Evolutionary conservation across 1,140 invertebrate species (phyloP).

Genomic region (Whitmania pigra): DNA sequence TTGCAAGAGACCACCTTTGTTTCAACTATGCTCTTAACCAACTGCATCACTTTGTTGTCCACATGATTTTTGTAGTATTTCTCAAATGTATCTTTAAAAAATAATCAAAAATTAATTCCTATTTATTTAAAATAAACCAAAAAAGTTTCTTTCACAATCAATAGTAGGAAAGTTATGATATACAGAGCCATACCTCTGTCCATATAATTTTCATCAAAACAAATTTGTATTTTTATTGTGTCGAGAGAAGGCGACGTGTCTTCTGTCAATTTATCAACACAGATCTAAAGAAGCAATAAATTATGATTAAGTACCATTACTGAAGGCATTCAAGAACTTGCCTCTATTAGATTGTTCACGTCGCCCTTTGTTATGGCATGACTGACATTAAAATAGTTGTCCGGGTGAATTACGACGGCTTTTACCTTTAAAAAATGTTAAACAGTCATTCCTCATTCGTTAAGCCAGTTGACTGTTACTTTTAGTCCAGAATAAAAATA

Average conservation of each 20-base stretch:
- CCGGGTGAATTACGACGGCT: background rate
- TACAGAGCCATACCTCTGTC: constrained; percentile 38
- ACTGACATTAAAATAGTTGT: constrained; percentile 1
- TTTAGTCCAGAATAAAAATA: background rate
- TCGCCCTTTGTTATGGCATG: background rate
- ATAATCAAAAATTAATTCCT: too few relatives aligned
- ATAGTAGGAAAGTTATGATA: background rate
- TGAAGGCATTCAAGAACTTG: background rate
- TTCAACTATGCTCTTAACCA: background rate
- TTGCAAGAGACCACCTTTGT: constrained; percentile 28
- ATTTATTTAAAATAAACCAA: too few relatives aligned
- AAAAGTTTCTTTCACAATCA: too few relatives aligned
- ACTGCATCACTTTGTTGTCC: background rate
- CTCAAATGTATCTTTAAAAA: background rate
- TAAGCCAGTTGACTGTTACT: background rate
- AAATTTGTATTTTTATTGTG: constrained; percentile 53
- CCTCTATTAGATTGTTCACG: background rate
- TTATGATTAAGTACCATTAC: constrained; percentile 23
- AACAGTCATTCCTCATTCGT: background rate
- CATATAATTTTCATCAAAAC: constrained; percentile 56
- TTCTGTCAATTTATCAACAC: constrained; percentile 41
- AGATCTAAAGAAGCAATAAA: constrained; percentile 31
- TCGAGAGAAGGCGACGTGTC: constrained; percentile 40
- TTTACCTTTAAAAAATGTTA: constrained; percentile 9
- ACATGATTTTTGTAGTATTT: background rate